These are phyloP conservation scores for Monodelphis domestica DNA, from an alignment of 2,797 vertebrate species.

Conservation along the genomic window DNA sequence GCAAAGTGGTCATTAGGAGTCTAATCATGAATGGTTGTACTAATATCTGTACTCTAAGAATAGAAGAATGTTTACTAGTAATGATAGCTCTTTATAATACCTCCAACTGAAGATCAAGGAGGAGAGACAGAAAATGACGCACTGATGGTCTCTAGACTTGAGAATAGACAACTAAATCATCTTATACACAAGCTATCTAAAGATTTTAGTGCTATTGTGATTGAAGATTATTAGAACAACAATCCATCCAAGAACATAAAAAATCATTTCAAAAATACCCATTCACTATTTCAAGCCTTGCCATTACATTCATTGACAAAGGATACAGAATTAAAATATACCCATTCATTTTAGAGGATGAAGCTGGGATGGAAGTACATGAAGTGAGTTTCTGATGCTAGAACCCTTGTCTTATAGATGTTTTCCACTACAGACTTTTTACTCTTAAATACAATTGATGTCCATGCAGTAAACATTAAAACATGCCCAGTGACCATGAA, in stretches of 20 bases:
- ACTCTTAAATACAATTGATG: slow-evolving; percentile 47
- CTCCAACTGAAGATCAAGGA: background rate
- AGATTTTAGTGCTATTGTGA: background rate
- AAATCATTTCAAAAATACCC: background rate
- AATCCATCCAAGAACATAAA: background rate
- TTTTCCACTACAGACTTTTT: slow-evolving; percentile 19
- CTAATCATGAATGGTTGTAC: background rate
- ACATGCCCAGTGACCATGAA: slow-evolving; percentile 15
- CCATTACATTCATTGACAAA: background rate
- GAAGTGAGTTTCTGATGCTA: background rate
- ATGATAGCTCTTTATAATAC: background rate
- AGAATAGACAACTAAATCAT: background rate
- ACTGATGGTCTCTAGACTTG: background rate
- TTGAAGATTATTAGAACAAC: background rate
- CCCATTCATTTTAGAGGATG: background rate
- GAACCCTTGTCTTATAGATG: background rate
- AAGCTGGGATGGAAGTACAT: background rate
- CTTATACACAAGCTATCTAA: background rate
- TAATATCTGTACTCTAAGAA: background rate
- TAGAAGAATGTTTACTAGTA: background rate
- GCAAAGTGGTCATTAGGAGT: background rate
- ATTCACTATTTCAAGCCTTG: background rate
- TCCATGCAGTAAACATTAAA: slow-evolving; percentile 18
- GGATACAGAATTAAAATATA: background rate
- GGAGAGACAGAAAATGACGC: background rate